Conservation (phyloP, 1,140 invertebrate species). For the Venturia canescens region DNA sequence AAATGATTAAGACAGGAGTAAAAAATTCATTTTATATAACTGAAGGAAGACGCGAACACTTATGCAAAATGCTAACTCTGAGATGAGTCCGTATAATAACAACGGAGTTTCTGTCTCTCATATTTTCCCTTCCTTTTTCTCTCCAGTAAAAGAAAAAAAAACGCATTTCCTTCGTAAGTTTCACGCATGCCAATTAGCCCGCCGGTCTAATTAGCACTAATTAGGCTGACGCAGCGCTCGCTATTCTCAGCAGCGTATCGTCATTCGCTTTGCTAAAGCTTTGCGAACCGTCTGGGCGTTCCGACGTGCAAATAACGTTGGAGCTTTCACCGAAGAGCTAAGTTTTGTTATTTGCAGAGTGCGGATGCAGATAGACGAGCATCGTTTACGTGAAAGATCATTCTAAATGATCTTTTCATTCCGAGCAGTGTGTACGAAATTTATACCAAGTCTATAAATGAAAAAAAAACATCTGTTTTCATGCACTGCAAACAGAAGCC, state of each 20-base stretch:
- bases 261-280: background rate
- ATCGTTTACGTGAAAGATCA: no score
- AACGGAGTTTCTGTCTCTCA: background rate
- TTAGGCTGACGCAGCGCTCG: constrained; percentile 45
- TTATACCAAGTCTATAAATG: no score
- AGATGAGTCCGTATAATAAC: background rate
- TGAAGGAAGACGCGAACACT: no score
- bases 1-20: no score
- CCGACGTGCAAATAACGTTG: constrained; percentile 15
- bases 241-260: constrained; percentile 16
- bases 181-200: constrained; percentile 53
- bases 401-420: no score
- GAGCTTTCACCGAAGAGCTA: background rate
- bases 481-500: no score
- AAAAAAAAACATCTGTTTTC: no score
- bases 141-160: constrained; percentile 15
- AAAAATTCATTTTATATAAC: no score
- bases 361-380: no score
- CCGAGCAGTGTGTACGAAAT: no score
- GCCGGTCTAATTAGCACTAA: constrained; percentile 57
- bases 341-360: no score
- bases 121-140: background rate
- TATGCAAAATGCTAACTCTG: background rate
- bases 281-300: constrained; percentile 8
- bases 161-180: constrained; percentile 14